Evolutionary conservation across 2,797 vertebrate genomes (phyloP), one percentile per base, ranked within the genome.

Genomic region (Chiroxiphia lanceolata): DNA sequence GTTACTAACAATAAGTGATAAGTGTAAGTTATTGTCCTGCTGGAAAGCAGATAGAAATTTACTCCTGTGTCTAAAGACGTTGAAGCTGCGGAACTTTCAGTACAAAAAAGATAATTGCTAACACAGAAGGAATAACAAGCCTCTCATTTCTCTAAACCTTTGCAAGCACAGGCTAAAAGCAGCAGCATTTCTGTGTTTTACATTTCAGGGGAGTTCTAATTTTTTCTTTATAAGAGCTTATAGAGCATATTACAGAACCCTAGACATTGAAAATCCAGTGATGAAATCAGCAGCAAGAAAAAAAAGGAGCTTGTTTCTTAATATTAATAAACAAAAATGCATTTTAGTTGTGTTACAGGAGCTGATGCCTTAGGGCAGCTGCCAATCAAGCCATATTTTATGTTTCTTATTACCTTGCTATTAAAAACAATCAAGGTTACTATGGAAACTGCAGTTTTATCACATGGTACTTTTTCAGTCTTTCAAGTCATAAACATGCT

Each of bases 371-470:
- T 69, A 82, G 56, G 89, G 89, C 53, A 94, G 78, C 83, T 93
- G 95, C 87, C 96, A 97, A 86, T 96, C 94, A 93, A 89, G 57
- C 31, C 1, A n/a, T 83, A 53, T 79, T 97, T 96, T 94, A 84
- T 92, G 53, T 94, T 54, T 90, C 76, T 88, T 86, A 91, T 74
- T 82, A 80, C 56, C 25, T 86, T 82, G 47, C 81, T 96, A 95
- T 94, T 97, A 96, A 97, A 96, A 96, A 82, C 85, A 97, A 97
- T 96, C 87, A 96, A 72, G 56, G 94, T 97, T 96, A 54, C 96
- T 79, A 96, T 94, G 93, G 96, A 96, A 96, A 97, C 94, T 80
- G 81, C 56, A 76, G 77, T 93, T 96, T 94, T 95, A 68, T 89
- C 84, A 89, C 89, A 85, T 81, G 53, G 33, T 90, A 60, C 22